Conservation (phyloP, 1,140 invertebrate genomes). For the Cyphomyrmex costatus region DNA sequence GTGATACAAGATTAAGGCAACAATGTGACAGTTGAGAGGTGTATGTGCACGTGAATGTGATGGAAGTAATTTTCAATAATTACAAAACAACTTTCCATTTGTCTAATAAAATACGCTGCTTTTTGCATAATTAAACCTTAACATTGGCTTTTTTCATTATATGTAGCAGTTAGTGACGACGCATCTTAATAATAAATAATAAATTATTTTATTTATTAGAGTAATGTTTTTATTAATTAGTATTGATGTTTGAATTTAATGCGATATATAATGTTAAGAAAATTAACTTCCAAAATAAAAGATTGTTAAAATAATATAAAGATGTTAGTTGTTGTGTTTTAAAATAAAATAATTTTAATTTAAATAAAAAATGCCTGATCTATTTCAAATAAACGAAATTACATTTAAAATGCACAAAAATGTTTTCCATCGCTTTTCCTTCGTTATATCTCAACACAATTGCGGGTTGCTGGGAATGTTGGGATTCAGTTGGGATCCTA, state of each 20-base stretch:
- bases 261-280: background rate
- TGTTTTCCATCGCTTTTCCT: background rate
- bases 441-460: background rate
- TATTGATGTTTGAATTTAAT: background rate
- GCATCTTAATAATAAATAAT: background rate
- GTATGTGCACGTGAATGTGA: background rate
- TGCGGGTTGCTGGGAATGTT: constrained; percentile 7
- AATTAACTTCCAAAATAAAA: background rate
- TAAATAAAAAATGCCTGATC: background rate
- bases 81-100: background rate
- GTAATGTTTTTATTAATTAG: background rate
- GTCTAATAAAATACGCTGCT: background rate
- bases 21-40: constrained; percentile 10
- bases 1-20: background rate
- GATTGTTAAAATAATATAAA: background rate
- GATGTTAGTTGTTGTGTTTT: background rate
- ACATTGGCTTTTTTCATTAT: background rate
- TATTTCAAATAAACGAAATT: background rate
- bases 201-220: background rate
- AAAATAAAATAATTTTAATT: constrained; percentile 3
- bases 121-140: background rate
- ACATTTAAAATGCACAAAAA: background rate
- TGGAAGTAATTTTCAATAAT: background rate
- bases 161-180: too few species aligned
- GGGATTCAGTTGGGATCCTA: constrained; percentile 12